A percentile compares a stretch with the other conserved stretches of the same genome.
Evolutionary conservation across 2,797 vertebrate genomes (phyloP).

Genomic region (Cirrhinus molitorella): DNA sequence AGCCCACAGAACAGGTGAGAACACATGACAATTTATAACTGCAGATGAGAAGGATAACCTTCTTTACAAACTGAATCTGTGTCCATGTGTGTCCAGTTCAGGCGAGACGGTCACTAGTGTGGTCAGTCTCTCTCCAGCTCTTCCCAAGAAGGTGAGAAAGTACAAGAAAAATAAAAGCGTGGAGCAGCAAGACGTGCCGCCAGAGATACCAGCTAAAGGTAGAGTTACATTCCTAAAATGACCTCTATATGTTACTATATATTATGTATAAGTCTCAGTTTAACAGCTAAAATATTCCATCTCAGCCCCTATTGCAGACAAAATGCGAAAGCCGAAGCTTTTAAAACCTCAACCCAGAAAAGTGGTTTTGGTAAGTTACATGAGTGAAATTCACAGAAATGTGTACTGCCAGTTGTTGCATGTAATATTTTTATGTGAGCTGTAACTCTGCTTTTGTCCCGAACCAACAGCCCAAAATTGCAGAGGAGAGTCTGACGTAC

Average conservation of each 20-base stretch:
- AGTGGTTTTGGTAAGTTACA: conserved; percentile 86
- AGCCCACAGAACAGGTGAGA: conserved; percentile 92
- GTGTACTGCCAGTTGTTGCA: neutral
- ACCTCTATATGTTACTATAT: neutral
- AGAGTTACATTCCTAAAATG: conserved; percentile 64
- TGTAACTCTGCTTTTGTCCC: neutral
- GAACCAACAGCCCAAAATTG: conserved; percentile 79
- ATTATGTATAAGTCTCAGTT: neutral
- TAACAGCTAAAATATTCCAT: conserved; percentile 28
- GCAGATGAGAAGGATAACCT: neutral
- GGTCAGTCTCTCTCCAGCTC: conserved; percentile 83
- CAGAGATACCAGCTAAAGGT: conserved; percentile 93
- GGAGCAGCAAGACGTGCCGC: conserved; percentile 82
- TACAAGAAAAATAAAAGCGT: conserved; percentile 83
- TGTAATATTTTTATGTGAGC: neutral
- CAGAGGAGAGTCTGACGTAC: conserved; percentile 94
- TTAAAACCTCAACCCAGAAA: conserved; percentile 91
- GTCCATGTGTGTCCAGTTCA: conserved; percentile 75
- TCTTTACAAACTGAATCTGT: neutral
- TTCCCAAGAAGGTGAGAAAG: conserved; percentile 87
- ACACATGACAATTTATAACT: neutral
- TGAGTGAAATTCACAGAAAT: neutral
- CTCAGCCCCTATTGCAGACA: conserved; percentile 85
- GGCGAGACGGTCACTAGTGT: conserved; percentile 90
- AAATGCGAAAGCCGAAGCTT: conserved; percentile 88